Evolutionary conservation across 2,113 vertebrate species (phyloP).

Genomic region (Hiodon alosoides): DNA sequence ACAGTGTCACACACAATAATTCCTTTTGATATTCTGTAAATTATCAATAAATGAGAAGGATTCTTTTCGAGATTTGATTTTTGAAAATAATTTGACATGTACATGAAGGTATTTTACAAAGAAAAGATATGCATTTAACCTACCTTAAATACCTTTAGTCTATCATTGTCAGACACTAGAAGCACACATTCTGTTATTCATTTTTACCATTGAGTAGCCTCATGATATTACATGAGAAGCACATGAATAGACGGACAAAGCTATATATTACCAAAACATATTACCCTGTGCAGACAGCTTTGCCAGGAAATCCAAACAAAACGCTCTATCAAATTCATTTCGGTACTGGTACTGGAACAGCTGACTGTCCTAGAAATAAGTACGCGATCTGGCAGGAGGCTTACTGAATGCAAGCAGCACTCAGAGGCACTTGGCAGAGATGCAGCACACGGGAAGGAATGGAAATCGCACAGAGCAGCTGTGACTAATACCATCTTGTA

Average conservation of each 20-base stretch:
- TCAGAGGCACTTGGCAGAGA: slow-evolving; percentile 44
- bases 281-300: slow-evolving; percentile 36
- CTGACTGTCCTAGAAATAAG: slow-evolving; percentile 43
- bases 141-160: no score
- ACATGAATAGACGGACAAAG: slow-evolving; percentile 11
- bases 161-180: background rate
- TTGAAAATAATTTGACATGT: background rate
- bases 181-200: background rate
- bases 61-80: background rate
- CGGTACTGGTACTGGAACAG: slow-evolving; percentile 40
- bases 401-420: slow-evolving; percentile 41
- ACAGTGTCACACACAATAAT: background rate
- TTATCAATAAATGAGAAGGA: background rate
- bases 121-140: no score
- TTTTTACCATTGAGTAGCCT: background rate
- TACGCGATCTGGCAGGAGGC: slow-evolving; percentile 35
- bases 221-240: slow-evolving; percentile 4
- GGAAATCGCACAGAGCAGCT: slow-evolving; percentile 48
- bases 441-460: slow-evolving; percentile 35
- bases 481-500: slow-evolving; percentile 50
- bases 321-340: slow-evolving; percentile 45
- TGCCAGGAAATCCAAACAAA: slow-evolving; percentile 33
- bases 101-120: background rate
- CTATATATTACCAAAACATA: slow-evolving; percentile 36
- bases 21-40: slow-evolving; percentile 6